These are phyloP conservation scores for Aptenodytes forsteri DNA, from an alignment of 2,113 vertebrate genomes.

Conservation along the genomic window DNA sequence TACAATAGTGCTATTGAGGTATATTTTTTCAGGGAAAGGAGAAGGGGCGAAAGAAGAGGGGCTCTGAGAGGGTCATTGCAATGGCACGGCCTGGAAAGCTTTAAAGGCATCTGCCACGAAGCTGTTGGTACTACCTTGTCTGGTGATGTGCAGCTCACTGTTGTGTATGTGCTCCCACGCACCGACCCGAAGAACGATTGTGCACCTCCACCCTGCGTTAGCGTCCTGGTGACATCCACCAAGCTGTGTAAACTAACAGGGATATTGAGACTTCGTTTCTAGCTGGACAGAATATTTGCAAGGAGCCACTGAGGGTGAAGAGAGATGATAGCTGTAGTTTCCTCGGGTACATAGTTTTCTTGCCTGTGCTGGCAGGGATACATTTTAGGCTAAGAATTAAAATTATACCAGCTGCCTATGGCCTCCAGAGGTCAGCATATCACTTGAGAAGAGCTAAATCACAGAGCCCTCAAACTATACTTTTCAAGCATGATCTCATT, in stretches of 20 bases:
- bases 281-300: not conserved
- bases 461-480: not conserved
- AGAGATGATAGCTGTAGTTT: not conserved
- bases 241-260: not conserved
- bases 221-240: not conserved
- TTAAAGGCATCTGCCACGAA: not conserved
- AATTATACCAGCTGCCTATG: not conserved
- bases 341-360: not conserved
- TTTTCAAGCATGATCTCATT: not conserved
- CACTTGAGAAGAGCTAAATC: not conserved
- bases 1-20: not conserved
- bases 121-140: not conserved
- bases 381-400: not conserved
- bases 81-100: not conserved
- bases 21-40: not conserved
- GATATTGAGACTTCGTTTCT: not conserved
- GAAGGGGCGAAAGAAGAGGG: not conserved
- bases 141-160: not conserved
- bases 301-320: not conserved
- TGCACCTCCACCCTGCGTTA: not conserved
- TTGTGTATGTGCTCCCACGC: not conserved
- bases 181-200: not conserved
- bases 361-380: not conserved
- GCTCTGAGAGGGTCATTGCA: not conserved
- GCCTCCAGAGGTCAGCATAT: constrained; percentile 52